phyloP scores from a whole-genome alignment of 2,888 invertebrate species.

The Odontomyia ornata region DNA sequence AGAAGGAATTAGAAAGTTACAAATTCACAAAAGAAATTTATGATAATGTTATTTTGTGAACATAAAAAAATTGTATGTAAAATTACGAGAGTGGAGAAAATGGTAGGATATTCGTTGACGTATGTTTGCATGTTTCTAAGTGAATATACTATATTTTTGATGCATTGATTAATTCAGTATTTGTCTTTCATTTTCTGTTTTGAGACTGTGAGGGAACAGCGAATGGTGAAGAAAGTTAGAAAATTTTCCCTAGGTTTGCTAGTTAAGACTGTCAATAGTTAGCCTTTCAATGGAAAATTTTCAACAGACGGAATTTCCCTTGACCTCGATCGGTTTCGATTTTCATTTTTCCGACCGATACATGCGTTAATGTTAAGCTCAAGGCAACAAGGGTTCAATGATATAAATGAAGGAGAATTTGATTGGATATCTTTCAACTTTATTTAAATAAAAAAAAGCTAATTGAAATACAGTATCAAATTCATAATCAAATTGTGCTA shows the following conservation, averaged over 20 bases:
- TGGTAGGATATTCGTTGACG: slow-evolving; percentile 31
- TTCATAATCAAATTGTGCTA: too few species aligned
- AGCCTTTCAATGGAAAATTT: slow-evolving; percentile 14
- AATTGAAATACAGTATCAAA: too few species aligned
- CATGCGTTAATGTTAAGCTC: background rate
- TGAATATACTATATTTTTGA: background rate
- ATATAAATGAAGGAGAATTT: background rate
- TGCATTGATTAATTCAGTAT: background rate
- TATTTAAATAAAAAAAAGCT: too few species aligned
- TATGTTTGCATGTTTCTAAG: slow-evolving; percentile 24
- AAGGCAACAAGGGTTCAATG: background rate
- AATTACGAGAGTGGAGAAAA: slow-evolving; percentile 31
- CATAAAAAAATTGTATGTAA: slow-evolving; percentile 26
- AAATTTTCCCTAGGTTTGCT: background rate
- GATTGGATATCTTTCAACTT: background rate
- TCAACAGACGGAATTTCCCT: slow-evolving; percentile 8
- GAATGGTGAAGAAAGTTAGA: background rate
- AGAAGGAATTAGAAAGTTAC: background rate
- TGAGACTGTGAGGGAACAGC: background rate
- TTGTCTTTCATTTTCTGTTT: background rate
- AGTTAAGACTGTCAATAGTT: background rate
- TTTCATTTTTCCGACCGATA: background rate
- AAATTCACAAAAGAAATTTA: background rate
- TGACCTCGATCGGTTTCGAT: slow-evolving; percentile 27
- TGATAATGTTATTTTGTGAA: slow-evolving; percentile 31